phyloP scores from a whole-genome alignment of 2,797 vertebrate genomes.

The Acridotheres tristis region DNA sequence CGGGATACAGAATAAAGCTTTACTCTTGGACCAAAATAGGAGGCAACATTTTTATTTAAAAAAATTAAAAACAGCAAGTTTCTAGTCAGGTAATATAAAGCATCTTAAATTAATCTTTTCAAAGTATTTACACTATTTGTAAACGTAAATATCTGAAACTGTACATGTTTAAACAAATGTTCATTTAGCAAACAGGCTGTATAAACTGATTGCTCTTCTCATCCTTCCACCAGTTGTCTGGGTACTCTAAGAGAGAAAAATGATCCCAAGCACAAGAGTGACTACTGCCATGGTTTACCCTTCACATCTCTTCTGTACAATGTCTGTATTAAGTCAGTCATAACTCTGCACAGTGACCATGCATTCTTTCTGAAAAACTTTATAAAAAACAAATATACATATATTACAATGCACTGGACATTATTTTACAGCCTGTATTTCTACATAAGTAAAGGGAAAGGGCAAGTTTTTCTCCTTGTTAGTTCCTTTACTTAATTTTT shows the following conservation, averaged over 20 bases:
- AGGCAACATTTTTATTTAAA: constrained; percentile 75
- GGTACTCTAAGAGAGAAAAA: constrained; percentile 48
- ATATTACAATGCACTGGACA: constrained; percentile 71
- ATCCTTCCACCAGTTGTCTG: constrained; percentile 27
- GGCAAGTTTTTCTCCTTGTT: constrained; percentile 19
- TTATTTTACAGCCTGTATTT: constrained; percentile 70
- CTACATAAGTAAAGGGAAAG: constrained; percentile 42
- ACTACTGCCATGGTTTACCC: constrained; percentile 26
- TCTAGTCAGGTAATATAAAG: constrained; percentile 81
- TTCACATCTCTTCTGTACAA: constrained; percentile 49
- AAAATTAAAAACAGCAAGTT: constrained; percentile 77
- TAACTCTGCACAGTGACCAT: constrained; percentile 56
- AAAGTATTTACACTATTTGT: constrained; percentile 80
- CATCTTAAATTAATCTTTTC: constrained; percentile 79
- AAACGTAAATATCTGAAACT: constrained; percentile 77
- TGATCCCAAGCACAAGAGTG: constrained; percentile 24
- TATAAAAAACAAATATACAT: constrained; percentile 77
- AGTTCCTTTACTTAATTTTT: constrained; percentile 26
- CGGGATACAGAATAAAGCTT: constrained; percentile 58
- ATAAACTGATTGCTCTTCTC: constrained; percentile 46
- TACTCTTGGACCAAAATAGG: constrained; percentile 63
- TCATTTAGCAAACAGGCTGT: constrained; percentile 66
- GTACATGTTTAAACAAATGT: constrained; percentile 78
- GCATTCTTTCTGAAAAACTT: constrained; percentile 69
- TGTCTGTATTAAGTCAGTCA: constrained; percentile 11